Evolutionary conservation across 2,113 vertebrate genomes (phyloP), one percentile per base, ranked within the genome.

Genomic region (Mastomys natalensis): DNA sequence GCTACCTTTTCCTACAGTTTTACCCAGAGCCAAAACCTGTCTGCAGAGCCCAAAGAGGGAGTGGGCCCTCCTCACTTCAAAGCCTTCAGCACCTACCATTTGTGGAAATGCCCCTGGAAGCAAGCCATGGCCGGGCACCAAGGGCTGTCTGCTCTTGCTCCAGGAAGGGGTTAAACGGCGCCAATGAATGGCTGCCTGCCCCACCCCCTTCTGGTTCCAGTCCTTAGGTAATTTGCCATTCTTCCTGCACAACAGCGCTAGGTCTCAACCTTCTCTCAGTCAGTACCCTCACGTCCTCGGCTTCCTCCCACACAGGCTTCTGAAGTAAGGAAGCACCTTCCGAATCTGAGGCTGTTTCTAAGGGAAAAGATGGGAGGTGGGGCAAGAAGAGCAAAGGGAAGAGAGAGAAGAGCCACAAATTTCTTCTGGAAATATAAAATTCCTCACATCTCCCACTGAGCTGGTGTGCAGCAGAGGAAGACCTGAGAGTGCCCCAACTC

Each of bases 1-100:
- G 91, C 90, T 89, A 89, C 97, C 96, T 97, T 96, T 97, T 93
- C 96, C 48, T 15, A 96, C 96, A 95, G 95, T 96, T 95, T 85
- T 92, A 90, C 93, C 85, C 84, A 7, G 96, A 93, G 53, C 89
- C 93, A 96, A 95, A 96, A 68, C 68, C 93, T 74, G 76, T 91
- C 94, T 89, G 78, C 93, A 95, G 31, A 97, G 91, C 92, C 62
- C 1, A 0, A 55, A 64, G 88, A 94, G 80, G 85, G 77, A 88
- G 73, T 0, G 16, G 17, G 87, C 62, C n/a, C 81, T 81, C 68
- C 89, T 84, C 64, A n/a, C 77, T 80, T 73, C 92, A 81, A 92
- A 92, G 90, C 92, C 31, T 60, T n/a, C 77, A 3, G 93, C 80
- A 45, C 81, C 26, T 40, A 34, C 68, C 48, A 0, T 70, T 87